Conservation (phyloP, 2,797 vertebrate species). For the Eptatretus atami region DNA sequence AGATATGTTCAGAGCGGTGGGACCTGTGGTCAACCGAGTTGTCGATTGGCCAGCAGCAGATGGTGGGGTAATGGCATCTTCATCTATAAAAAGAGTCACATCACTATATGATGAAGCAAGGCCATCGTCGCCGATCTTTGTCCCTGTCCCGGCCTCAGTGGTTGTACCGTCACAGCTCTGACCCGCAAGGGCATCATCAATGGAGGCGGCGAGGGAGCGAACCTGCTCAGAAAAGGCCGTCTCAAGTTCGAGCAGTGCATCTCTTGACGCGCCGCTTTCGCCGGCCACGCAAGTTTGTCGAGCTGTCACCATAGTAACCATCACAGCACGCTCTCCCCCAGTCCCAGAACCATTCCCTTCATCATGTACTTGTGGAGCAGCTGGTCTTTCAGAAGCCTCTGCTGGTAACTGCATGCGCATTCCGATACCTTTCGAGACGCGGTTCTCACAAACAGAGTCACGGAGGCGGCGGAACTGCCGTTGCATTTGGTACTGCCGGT, state of each 20-base stretch:
- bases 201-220: constrained; percentile 76
- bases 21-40: constrained; percentile 58
- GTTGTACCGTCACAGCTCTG: constrained; percentile 32
- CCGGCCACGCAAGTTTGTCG: constrained; percentile 13
- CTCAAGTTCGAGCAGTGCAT: constrained; percentile 77
- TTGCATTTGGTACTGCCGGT: constrained; percentile 99
- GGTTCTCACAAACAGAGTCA: constrained; percentile 96
- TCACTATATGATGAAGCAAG: constrained; percentile 84
- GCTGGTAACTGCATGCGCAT: constrained; percentile 99
- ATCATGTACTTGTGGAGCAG: constrained; percentile 54
- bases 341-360: constrained; percentile 32
- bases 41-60: constrained; percentile 19
- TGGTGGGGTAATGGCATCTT: constrained; percentile 69
- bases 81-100: constrained; percentile 75
- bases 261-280: constrained; percentile 38
- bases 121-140: constrained; percentile 21
- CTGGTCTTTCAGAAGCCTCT: constrained; percentile 87
- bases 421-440: constrained; percentile 92
- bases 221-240: constrained; percentile 86
- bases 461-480: constrained; percentile 85
- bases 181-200: constrained; percentile 75
- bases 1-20: constrained; percentile 50
- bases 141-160: constrained; percentile 14
- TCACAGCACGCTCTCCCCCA: constrained; percentile 14
- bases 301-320: not conserved